Conservation (phyloP, 1,140 invertebrate genomes). For the Diorhabda carinulata region DNA sequence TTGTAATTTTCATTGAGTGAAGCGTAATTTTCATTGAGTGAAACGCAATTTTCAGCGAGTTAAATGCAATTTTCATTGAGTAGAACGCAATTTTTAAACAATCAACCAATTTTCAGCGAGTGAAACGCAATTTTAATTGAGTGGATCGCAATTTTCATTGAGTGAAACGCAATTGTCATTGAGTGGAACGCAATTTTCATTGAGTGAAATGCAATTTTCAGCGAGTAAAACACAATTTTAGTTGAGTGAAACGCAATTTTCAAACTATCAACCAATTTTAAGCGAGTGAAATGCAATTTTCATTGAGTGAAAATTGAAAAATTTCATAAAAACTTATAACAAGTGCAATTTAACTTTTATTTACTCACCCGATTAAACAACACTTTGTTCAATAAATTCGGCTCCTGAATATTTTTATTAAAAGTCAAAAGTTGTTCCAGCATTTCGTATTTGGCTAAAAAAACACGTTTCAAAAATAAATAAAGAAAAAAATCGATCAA, state of each 20-base stretch:
- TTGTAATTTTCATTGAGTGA: too few species aligned
- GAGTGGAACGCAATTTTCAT: too few species aligned
- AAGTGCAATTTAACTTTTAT: neutral
- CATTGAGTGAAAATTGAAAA: neutral
- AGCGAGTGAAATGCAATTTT: neutral
- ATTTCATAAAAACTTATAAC: neutral
- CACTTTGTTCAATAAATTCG: constrained; percentile 5
- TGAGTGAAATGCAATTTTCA: too few species aligned
- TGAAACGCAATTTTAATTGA: neutral
- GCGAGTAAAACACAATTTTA: too few species aligned
- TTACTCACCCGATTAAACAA: constrained; percentile 5
- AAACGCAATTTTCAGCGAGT: too few species aligned
- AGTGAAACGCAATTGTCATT: too few species aligned
- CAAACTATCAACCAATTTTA: too few species aligned
- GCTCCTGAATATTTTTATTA: constrained; percentile 4
- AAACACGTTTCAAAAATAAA: neutral
- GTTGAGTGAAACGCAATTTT: neutral
- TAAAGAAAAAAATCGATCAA: neutral
- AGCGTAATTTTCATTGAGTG: too few species aligned
- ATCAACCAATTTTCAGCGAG: too few species aligned
- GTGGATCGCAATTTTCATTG: too few species aligned
- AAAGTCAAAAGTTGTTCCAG: neutral
- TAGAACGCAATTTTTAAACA: neutral
- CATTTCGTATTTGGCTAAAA: constrained; percentile 8
- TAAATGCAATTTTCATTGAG: too few species aligned